Percentiles rank a stretch among this genome's conserved stretches.
Evolutionary conservation across 2,888 invertebrate genomes (phyloP).

Genomic region (Hemistola chrysoprasaria): DNA sequence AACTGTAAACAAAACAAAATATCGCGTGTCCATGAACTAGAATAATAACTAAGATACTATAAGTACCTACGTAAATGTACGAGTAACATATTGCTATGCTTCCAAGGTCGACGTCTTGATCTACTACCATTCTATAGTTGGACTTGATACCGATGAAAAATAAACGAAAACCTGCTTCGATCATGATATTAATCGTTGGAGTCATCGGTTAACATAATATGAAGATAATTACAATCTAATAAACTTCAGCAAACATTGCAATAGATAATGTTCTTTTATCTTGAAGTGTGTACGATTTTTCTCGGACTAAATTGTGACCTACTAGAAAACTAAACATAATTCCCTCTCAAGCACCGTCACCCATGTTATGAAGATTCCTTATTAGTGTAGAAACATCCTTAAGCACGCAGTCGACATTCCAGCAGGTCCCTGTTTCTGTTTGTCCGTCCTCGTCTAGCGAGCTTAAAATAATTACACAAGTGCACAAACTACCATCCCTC

Average conservation of each 20-base stretch:
- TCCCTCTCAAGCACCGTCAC: slow-evolving; percentile 1
- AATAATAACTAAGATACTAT: slow-evolving; percentile 22
- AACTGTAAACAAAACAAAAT: slow-evolving; percentile 31
- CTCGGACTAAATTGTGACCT: too few relatives aligned
- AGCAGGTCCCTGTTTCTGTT: slow-evolving; percentile 61
- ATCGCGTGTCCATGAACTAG: slow-evolving; percentile 38
- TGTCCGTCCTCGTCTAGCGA: slow-evolving; percentile 59
- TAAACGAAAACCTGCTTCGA: too few relatives aligned
- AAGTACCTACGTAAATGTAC: too few relatives aligned
- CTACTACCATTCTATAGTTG: slow-evolving; percentile 24
- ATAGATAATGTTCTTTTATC: too few relatives aligned
- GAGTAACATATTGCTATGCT: slow-evolving; percentile 35
- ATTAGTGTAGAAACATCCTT: slow-evolving; percentile 28
- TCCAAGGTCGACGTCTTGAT: slow-evolving; percentile 45
- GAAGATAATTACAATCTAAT: too few relatives aligned
- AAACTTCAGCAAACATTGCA: too few relatives aligned
- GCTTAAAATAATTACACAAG: slow-evolving; percentile 80
- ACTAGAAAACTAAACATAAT: slow-evolving; percentile 2
- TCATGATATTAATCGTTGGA: too few relatives aligned
- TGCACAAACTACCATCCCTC: slow-evolving; percentile 57
- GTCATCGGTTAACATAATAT: too few relatives aligned
- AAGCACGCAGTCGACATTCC: slow-evolving; percentile 64
- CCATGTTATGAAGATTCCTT: slow-evolving; percentile 4
- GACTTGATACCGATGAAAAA: too few relatives aligned
- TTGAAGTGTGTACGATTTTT: too few relatives aligned